Evolutionary conservation across 2,888 invertebrate genomes (phyloP).

Genomic region (Drosophila gaucha): DNA sequence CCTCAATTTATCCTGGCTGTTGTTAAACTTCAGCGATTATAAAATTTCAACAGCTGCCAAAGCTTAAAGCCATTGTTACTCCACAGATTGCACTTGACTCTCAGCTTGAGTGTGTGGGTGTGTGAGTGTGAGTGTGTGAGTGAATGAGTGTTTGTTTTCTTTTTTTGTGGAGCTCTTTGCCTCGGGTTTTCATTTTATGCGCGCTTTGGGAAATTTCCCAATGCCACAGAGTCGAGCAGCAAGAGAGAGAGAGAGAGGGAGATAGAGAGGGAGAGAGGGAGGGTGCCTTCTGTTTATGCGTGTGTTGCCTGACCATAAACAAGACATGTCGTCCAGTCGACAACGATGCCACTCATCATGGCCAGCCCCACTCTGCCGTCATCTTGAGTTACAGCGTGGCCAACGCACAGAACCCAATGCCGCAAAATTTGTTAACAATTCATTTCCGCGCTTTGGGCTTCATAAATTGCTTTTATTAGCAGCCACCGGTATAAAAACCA

Average conservation of each 20-base stretch:
- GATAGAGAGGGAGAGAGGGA: not conserved
- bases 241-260: not conserved
- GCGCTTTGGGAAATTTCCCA: slow-evolving; percentile 75
- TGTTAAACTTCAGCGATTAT: slow-evolving; percentile 9
- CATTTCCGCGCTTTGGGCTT: slow-evolving; percentile 80
- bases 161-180: slow-evolving; percentile 19
- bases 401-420: slow-evolving; percentile 44
- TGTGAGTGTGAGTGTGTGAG: not conserved
- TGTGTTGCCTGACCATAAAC: slow-evolving; percentile 64
- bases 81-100: slow-evolving; percentile 42
- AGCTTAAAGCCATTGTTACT: slow-evolving; percentile 41
- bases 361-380: slow-evolving; percentile 8
- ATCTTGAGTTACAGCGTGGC: slow-evolving; percentile 22
- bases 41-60: slow-evolving; percentile 24
- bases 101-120: not conserved
- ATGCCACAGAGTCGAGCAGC: slow-evolving; percentile 59
- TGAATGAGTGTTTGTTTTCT: not conserved
- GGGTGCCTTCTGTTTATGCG: slow-evolving; percentile 25
- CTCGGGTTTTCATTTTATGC: slow-evolving; percentile 67
- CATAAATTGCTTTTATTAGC: slow-evolving; percentile 81
- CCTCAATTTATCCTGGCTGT: not conserved
- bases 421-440: slow-evolving; percentile 76
- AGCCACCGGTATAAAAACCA: slow-evolving; percentile 54
- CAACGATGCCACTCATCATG: slow-evolving; percentile 58
- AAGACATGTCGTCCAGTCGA: slow-evolving; percentile 70